Conservation (phyloP, 2,113 vertebrate species). For the Motacilla tschutschensis region DNA sequence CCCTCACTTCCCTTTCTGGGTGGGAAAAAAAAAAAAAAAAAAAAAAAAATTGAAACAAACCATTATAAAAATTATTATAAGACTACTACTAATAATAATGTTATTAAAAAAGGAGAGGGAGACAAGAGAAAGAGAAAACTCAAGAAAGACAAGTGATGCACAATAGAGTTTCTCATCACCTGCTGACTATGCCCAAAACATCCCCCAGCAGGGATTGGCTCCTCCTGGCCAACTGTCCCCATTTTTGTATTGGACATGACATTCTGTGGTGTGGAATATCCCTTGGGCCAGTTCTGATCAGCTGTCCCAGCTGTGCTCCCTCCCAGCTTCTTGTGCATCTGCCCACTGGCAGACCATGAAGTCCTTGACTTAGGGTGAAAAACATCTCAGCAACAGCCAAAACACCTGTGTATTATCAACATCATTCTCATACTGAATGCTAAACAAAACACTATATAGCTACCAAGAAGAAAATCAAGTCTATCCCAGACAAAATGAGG, state of each 20-base stretch:
- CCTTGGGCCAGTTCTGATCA: not conserved
- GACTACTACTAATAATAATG: not conserved
- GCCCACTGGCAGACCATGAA: not conserved
- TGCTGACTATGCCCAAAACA: not conserved
- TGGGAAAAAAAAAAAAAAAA: not conserved
- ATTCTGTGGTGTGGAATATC: not conserved
- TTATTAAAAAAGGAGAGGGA: not conserved
- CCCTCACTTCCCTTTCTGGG: not conserved
- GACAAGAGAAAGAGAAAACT: not conserved
- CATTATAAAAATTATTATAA: not conserved
- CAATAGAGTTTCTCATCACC: not conserved
- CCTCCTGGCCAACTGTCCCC: not conserved
- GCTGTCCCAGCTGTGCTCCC: not conserved
- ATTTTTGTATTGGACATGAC: not conserved
- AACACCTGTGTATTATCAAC: not conserved
- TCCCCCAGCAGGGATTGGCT: not conserved
- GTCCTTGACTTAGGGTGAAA: not conserved
- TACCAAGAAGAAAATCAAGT: not conserved
- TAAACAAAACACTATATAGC: not conserved
- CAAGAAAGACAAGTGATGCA: not conserved
- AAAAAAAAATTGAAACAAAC: not conserved
- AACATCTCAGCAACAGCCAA: not conserved
- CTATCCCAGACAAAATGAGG: not conserved
- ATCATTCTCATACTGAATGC: not conserved
- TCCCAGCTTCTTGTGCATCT: not conserved